Evolutionary conservation across 92 coral and sea anemone genomes (phyloP).

Genomic region (Actinernus sp.): DNA sequence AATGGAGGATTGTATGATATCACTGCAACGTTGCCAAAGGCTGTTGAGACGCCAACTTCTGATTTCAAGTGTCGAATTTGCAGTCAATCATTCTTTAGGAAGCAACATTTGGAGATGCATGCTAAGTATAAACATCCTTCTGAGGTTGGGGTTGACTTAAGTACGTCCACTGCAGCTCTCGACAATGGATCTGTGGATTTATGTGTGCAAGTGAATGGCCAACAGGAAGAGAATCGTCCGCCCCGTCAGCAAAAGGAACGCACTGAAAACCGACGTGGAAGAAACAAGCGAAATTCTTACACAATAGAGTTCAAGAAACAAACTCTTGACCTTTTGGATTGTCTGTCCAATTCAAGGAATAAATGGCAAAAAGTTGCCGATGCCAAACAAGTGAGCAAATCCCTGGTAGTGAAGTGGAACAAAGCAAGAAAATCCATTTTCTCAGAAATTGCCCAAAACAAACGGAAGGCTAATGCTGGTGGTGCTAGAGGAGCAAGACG

Average conservation of each 20-base stretch:
- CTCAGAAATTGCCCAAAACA: slow-evolving; percentile 39
- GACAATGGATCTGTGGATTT: slow-evolving; percentile 40
- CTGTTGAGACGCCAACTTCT: slow-evolving; percentile 35
- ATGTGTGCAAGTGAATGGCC: slow-evolving; percentile 48
- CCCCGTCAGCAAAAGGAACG: slow-evolving; percentile 35
- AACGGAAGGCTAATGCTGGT: slow-evolving; percentile 36
- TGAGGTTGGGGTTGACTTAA: slow-evolving; percentile 46
- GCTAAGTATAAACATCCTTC: slow-evolving; percentile 49
- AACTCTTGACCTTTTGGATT: no score
- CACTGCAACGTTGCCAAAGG: slow-evolving; percentile 32
- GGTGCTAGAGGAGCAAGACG: slow-evolving; percentile 28
- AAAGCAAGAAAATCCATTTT: slow-evolving; percentile 42
- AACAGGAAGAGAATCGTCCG: slow-evolving; percentile 24
- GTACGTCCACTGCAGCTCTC: slow-evolving; percentile 44
- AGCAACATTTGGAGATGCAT: no score
- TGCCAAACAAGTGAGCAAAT: slow-evolving; percentile 40
- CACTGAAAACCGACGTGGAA: slow-evolving; percentile 41
- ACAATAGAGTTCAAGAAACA: no score
- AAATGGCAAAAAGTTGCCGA: slow-evolving; percentile 41
- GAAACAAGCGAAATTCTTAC: slow-evolving; percentile 19
- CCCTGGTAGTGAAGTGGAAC: slow-evolving; percentile 53
- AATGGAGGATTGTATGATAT: slow-evolving; percentile 38
- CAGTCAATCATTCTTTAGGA: slow-evolving; percentile 48
- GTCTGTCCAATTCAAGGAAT: slow-evolving; percentile 35
- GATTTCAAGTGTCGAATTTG: slow-evolving; percentile 40